Evolutionary conservation across 37 sponge, comb jelly and placozoan species (phyloP), one percentile per base, ranked within the genome.

Genomic region (Eunapius fragilis): DNA sequence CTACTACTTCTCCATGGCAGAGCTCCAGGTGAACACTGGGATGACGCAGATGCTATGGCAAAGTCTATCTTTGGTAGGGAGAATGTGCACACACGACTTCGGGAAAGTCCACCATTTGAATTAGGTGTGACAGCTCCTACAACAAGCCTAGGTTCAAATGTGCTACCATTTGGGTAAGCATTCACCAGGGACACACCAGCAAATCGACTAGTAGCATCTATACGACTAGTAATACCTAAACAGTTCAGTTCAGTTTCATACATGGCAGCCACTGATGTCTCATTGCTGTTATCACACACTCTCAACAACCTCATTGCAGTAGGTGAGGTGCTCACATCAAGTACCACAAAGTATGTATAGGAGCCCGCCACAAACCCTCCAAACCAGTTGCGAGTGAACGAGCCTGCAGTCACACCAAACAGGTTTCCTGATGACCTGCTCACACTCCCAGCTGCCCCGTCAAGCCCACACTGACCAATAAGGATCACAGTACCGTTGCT

Each of bases 311-410:
- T 58, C 58, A 58, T 17, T 58, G 19, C 58, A 67, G 25, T 78
- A n/a, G 28, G 25, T 17, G 67, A 67, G 13, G 26, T 6, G 13
- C 19, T 14, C 28, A 48, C 9, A 49, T 80, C 80, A 7, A n/a
- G 28, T n/a, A 49, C 80, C 28, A 80, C 58, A 49, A 37, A 80
- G 67, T 80, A 80, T 25, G 80, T 68, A 80, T 80, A 48, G 12
- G 32, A 14, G 6, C 37, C 32, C 25, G 26, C 25, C 30, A 80
- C 28, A 37, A 80, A 80, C 12, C 80, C 80, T 37, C 67, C 30
- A 41, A 24, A 41, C 28, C 48, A 48, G 25, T 50, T 31, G 67
- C 80, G 80, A 58, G 67, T 47, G 31, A 80, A 48, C 67, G 80
- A 22, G 58, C 58, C 14, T 58, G 58, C 58, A 58, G 58, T 58